Conservation (phyloP, 2,797 vertebrate genomes). For the Psittacula echo region DNA sequence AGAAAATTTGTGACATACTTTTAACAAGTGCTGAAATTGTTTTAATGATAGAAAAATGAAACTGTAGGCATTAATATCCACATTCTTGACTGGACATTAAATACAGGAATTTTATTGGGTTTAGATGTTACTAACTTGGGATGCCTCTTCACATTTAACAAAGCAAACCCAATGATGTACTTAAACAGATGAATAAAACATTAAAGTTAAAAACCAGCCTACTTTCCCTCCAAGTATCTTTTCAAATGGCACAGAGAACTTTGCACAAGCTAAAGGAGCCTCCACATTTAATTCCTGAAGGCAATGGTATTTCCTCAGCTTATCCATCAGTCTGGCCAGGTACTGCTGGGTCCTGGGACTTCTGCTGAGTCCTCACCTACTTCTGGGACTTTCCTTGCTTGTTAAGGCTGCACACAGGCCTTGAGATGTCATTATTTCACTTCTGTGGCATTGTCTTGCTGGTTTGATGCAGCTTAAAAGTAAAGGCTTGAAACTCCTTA, state of each 20-base stretch:
- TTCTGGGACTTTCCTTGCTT: slow-evolving; percentile 19
- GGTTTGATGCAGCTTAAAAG: slow-evolving; percentile 11
- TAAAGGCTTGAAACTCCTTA: slow-evolving; percentile 34
- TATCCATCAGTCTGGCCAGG: slow-evolving; percentile 39
- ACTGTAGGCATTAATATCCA: slow-evolving; percentile 21
- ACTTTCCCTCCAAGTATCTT: slow-evolving; percentile 39
- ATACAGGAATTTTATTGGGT: slow-evolving; percentile 44
- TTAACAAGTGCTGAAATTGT: neutral
- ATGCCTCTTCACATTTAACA: slow-evolving; percentile 61
- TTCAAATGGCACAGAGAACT: slow-evolving; percentile 67
- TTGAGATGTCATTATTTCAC: slow-evolving; percentile 42
- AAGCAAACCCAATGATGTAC: slow-evolving; percentile 52
- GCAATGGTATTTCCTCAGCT: slow-evolving; percentile 34
- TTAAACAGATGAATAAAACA: slow-evolving; percentile 63
- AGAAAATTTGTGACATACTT: neutral
- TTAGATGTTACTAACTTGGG: slow-evolving; percentile 52
- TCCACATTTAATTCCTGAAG: slow-evolving; percentile 46
- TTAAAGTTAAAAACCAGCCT: slow-evolving; percentile 63
- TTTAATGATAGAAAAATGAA: slow-evolving; percentile 14
- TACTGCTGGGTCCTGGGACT: slow-evolving; percentile 58
- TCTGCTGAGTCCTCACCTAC: neutral
- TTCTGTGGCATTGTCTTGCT: neutral
- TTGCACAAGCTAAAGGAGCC: slow-evolving; percentile 49
- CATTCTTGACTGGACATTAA: slow-evolving; percentile 42
- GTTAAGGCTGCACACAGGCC: neutral